Conservation (phyloP, 2,888 invertebrate species). For the Calephelis perditalis region DNA sequence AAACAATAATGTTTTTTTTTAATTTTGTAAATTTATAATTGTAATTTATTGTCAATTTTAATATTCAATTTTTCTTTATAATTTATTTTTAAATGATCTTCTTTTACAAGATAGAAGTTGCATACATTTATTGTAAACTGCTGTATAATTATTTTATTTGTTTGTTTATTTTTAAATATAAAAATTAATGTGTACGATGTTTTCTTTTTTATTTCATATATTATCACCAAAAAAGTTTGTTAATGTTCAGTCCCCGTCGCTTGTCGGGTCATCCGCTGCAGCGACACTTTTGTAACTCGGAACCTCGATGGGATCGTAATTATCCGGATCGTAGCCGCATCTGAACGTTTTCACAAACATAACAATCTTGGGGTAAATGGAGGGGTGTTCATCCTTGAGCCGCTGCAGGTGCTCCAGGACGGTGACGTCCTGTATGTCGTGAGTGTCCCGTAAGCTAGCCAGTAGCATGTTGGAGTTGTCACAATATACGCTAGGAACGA, state of each 20-base stretch:
- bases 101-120: slow-evolving; percentile 8
- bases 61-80: background rate
- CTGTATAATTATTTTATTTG: slow-evolving; percentile 2
- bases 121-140: background rate
- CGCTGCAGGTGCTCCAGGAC: slow-evolving; percentile 9
- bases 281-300: slow-evolving; percentile 9
- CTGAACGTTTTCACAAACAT: slow-evolving; percentile 12
- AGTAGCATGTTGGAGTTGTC: too few relatives aligned
- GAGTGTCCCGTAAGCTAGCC: background rate
- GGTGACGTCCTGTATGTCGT: slow-evolving; percentile 11
- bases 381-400: background rate
- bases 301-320: slow-evolving; percentile 8
- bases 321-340: slow-evolving; percentile 12
- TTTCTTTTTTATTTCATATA: background rate
- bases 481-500: too few relatives aligned
- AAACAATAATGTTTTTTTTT: background rate
- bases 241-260: slow-evolving; percentile 8
- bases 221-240: slow-evolving; percentile 1
- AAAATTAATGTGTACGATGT: background rate
- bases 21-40: background rate
- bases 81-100: slow-evolving; percentile 1
- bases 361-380: slow-evolving; percentile 11
- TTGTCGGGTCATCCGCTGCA: slow-evolving; percentile 1
- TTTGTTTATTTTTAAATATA: background rate
- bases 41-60: background rate